Conservation (phyloP, 1,140 invertebrate genomes). For the Prorops nasuta region DNA sequence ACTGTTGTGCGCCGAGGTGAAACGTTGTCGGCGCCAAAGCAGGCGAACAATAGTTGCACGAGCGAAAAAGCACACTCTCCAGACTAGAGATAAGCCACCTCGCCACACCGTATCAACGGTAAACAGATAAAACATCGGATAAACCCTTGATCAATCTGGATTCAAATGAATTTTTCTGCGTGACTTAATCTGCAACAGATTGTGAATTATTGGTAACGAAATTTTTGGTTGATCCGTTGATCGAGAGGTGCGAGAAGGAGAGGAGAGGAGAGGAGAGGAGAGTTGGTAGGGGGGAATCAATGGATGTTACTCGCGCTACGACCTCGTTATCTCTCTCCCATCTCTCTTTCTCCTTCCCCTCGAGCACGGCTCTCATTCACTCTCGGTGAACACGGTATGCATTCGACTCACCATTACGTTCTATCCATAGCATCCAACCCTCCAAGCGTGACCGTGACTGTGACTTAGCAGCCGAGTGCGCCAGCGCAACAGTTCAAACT, state of each 20-base stretch:
- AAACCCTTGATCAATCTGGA: neutral
- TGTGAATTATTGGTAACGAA: neutral
- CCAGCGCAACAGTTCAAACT: no score
- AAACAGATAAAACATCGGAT: no score
- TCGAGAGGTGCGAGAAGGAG: neutral
- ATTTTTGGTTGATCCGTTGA: neutral
- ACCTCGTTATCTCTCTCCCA: slow-evolving; percentile 1
- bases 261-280: neutral
- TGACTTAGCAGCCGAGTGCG: slow-evolving; percentile 37
- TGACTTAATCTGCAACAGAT: neutral
- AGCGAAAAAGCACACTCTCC: no score
- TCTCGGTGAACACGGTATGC: slow-evolving; percentile 16
- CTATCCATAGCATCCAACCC: slow-evolving; percentile 34
- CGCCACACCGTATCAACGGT: no score
- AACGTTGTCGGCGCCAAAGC: no score
- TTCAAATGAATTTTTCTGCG: neutral
- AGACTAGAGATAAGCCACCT: no score
- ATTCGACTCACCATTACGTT: slow-evolving; percentile 6
- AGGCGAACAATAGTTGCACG: no score
- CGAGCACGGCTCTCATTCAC: neutral
- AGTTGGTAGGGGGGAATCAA: slow-evolving; percentile 34
- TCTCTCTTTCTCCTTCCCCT: slow-evolving; percentile 10
- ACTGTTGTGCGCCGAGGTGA: no score
- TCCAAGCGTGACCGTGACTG: slow-evolving; percentile 48
- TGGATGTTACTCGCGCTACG: slow-evolving; percentile 23